Conservation (phyloP, 2,888 invertebrate species). For the Harpalus rufipes region DNA sequence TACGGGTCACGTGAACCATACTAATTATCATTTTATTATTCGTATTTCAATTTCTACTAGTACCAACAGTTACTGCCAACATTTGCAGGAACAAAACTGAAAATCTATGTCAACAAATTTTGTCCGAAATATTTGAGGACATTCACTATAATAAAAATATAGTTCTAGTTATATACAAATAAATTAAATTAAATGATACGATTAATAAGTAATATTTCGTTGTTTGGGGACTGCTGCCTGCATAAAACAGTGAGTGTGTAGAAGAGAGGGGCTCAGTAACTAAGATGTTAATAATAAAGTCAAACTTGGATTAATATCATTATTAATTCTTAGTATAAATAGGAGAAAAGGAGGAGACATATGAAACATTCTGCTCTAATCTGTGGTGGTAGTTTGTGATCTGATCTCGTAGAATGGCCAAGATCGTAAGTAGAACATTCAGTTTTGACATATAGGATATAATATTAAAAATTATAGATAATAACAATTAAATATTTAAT, state of each 20-base stretch:
- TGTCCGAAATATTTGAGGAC: too few species aligned
- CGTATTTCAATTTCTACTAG: too few species aligned
- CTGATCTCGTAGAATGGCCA: conserved; percentile 41
- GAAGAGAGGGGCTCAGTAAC: conserved; percentile 55
- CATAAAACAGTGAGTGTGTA: conserved; percentile 42
- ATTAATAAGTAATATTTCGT: not conserved
- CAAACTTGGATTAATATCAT: conserved; percentile 58
- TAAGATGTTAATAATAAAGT: conserved; percentile 44
- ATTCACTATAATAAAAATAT: too few species aligned
- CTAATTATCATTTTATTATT: too few species aligned
- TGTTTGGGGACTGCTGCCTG: conserved; percentile 44
- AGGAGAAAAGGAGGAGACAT: conserved; percentile 52
- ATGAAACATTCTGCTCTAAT: conserved; percentile 52
- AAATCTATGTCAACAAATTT: too few species aligned
- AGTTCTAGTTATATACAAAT: too few species aligned
- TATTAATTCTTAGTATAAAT: conserved; percentile 64
- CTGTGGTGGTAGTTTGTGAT: conserved; percentile 49
- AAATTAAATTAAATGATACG: not conserved
- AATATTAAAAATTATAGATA: too few species aligned
- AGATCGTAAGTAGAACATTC: conserved; percentile 52
- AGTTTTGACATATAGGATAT: not conserved
- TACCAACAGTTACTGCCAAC: too few species aligned
- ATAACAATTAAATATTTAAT: too few species aligned
- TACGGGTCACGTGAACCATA: too few species aligned
- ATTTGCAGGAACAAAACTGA: too few species aligned